Percentiles rank a stretch among this genome's conserved stretches.
These are phyloP conservation scores for Campaea margaritaria DNA, from an alignment of 2,888 invertebrate species.

Conservation along the genomic window DNA sequence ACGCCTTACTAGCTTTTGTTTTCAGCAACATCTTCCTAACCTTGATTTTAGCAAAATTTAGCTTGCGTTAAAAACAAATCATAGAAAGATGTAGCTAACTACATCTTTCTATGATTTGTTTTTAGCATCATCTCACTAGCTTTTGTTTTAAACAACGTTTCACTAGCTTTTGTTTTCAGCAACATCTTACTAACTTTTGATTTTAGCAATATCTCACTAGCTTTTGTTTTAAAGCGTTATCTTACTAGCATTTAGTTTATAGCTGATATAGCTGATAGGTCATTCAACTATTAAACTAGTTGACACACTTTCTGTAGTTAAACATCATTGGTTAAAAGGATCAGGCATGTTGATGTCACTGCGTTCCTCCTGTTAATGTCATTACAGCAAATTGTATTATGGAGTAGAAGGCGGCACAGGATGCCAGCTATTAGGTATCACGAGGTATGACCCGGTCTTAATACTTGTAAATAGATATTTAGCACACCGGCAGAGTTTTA, in stretches of 20 bases:
- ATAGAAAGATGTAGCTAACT: no score
- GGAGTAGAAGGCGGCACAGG: conserved; percentile 53
- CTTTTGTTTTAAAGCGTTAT: no score
- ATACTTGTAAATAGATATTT: conserved; percentile 26
- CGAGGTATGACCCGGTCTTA: conserved; percentile 9
- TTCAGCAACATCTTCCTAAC: no score
- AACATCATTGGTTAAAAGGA: conserved; percentile 53
- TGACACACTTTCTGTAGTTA: conserved; percentile 22
- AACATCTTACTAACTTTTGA: no score
- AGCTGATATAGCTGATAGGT: conserved; percentile 15
- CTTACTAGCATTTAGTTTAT: neutral
- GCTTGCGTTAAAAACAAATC: no score
- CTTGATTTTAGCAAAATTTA: no score
- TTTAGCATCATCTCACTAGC: no score
- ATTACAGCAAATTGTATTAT: conserved; percentile 75
- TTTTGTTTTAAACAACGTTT: no score
- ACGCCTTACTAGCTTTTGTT: no score
- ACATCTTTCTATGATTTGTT: no score
- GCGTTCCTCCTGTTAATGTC: conserved; percentile 60
- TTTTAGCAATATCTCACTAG: no score
- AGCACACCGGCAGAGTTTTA: conserved; percentile 15
- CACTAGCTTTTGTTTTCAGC: no score
- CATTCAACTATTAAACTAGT: conserved; percentile 11
- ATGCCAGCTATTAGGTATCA: conserved; percentile 20
- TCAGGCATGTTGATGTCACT: conserved; percentile 66